phyloP scores from a whole-genome alignment of 2,888 invertebrate species.

The Conops quadrifasciatus region DNA sequence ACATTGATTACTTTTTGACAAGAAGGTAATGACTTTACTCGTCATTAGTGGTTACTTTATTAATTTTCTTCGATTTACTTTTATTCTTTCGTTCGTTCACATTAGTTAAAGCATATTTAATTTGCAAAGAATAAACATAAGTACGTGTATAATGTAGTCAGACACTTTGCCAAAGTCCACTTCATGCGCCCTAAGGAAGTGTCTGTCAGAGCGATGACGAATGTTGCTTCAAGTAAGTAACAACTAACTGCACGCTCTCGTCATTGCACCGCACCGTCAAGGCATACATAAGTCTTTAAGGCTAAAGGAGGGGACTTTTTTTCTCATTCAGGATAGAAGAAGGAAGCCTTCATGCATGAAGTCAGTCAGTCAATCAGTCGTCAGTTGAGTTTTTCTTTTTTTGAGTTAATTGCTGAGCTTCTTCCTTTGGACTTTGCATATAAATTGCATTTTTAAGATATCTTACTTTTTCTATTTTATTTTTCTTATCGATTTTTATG shows the following conservation, averaged over 20 bases:
- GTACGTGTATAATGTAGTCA: slow-evolving; percentile 1
- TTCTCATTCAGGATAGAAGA: slow-evolving; percentile 1
- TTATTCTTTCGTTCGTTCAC: no score
- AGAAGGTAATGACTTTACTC: no score
- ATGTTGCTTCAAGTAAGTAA: slow-evolving; percentile 12
- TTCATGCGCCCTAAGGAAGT: slow-evolving; percentile 13
- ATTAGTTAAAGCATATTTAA: no score
- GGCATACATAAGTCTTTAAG: background rate
- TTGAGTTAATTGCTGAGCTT: slow-evolving; percentile 25
- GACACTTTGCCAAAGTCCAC: slow-evolving; percentile 8
- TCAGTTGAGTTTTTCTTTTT: slow-evolving; percentile 5
- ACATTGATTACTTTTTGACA: no score
- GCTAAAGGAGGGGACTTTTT: slow-evolving; percentile 21
- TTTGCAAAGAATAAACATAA: no score
- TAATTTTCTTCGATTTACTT: no score
- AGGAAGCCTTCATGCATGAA: slow-evolving; percentile 31
- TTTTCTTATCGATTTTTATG: background rate
- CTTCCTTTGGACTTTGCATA: slow-evolving; percentile 18
- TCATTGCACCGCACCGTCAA: no score
- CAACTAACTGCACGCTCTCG: no score
- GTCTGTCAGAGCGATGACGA: slow-evolving; percentile 22
- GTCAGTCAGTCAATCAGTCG: background rate
- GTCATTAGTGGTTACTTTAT: no score
- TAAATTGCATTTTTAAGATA: slow-evolving; percentile 17
- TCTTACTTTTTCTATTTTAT: background rate